Percentiles rank a stretch among this genome's conserved stretches.
Conservation (phyloP, 2,797 vertebrate species). For the Cryptoblepharus egeriae region DNA sequence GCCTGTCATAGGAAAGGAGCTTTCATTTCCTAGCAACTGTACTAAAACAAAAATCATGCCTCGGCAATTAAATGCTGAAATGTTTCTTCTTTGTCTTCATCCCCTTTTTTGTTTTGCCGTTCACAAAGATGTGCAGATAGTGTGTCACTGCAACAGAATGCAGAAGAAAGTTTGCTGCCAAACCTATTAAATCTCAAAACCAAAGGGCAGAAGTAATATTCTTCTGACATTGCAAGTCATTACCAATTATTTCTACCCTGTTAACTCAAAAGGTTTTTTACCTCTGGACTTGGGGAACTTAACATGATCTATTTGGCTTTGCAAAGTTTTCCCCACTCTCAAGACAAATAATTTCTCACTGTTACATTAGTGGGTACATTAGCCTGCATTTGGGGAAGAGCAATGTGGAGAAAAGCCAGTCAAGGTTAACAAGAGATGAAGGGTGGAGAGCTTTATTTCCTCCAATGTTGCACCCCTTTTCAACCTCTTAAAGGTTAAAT, state of each 20-base stretch:
- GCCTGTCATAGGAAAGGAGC: not conserved
- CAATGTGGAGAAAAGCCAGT: not conserved
- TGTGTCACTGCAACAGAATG: not conserved
- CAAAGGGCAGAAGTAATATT: constrained; percentile 38
- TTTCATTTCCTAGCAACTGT: constrained; percentile 20
- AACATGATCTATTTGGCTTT: not conserved
- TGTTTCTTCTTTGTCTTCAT: not conserved
- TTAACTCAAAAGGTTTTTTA: constrained; percentile 16
- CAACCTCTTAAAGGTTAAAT: no score
- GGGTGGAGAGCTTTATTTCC: not conserved
- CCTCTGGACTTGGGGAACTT: not conserved
- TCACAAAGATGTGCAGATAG: constrained; percentile 27
- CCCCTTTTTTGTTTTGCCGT: not conserved
- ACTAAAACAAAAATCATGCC: constrained; percentile 18
- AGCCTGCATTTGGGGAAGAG: not conserved
- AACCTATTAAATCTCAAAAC: constrained; percentile 15
- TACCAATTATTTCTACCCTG: constrained; percentile 34
- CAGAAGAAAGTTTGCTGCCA: constrained; percentile 2
- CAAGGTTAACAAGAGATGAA: not conserved
- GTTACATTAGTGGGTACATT: not conserved
- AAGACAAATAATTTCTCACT: not conserved
- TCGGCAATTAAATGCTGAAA: constrained; percentile 25
- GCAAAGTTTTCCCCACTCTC: not conserved
- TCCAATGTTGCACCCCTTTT: no score
- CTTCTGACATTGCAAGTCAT: constrained; percentile 28